Evolutionary conservation across 2,113 vertebrate genomes (phyloP).

Genomic region (Silurus asotus): DNA sequence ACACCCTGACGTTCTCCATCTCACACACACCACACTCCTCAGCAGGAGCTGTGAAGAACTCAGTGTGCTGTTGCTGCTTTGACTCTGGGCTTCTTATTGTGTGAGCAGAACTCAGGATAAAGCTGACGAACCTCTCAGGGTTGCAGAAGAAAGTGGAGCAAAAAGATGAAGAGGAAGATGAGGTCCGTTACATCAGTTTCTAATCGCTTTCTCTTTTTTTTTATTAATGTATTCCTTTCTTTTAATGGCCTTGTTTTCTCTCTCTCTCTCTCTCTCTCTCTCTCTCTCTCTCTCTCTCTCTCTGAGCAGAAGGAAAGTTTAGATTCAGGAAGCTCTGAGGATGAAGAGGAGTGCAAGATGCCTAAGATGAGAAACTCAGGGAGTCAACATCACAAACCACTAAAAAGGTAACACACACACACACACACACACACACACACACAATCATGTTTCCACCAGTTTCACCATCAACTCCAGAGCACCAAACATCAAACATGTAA

Average conservation of each 20-base stretch:
- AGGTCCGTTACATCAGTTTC: not conserved
- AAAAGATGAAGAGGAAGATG: not conserved
- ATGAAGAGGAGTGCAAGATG: slow-evolving; percentile 32
- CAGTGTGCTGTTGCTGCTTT: not conserved
- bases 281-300: not conserved
- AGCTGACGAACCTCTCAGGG: slow-evolving; percentile 84
- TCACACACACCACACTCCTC: not conserved
- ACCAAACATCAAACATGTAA: not conserved
- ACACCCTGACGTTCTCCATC: not conserved
- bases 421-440: not conserved
- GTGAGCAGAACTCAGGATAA: slow-evolving; percentile 89
- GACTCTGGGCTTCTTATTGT: not conserved
- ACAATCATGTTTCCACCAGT: not conserved
- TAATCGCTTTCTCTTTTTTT: too few species aligned
- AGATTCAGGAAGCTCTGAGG: slow-evolving; percentile 78
- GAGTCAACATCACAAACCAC: slow-evolving; percentile 74
- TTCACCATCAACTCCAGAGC: not conserved
- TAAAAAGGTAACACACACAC: slow-evolving; percentile 65
- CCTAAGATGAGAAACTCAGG: slow-evolving; percentile 72
- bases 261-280: not conserved
- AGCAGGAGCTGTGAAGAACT: not conserved
- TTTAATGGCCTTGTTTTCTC: not conserved
- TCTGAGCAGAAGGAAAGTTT: slow-evolving; percentile 59
- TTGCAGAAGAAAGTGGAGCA: not conserved
- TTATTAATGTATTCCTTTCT: too few species aligned